Evolutionary conservation across 2,797 vertebrate genomes (phyloP).

Genomic region (Apodemus agrarius): DNA sequence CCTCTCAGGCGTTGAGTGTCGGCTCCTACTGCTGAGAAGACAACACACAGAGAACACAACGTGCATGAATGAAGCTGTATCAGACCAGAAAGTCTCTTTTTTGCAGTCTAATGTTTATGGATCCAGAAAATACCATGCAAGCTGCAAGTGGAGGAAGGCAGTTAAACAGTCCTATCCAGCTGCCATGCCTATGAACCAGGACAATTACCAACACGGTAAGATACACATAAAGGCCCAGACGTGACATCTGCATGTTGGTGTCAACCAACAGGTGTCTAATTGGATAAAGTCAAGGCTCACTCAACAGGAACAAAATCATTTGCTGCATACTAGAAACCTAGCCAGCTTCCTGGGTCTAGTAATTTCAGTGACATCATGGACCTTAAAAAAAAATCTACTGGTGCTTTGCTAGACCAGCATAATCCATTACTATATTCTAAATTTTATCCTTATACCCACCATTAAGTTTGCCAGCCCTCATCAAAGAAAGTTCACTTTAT

Average conservation of each 20-base stretch:
- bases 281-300: not conserved
- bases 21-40: not conserved
- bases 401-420: not conserved
- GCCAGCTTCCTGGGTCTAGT: not conserved
- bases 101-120: not conserved
- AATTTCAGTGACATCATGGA: not conserved
- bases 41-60: not conserved
- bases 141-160: not conserved
- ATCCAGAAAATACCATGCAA: not conserved
- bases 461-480: not conserved
- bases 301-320: not conserved
- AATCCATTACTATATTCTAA: not conserved
- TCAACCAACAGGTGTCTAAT: not conserved
- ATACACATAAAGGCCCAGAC: not conserved
- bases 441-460: not conserved
- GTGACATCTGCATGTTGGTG: not conserved
- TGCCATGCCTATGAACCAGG: not conserved
- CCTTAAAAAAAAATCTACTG: not conserved
- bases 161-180: not conserved
- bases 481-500: not conserved
- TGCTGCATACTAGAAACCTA: not conserved
- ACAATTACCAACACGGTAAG: too few relatives aligned
- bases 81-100: not conserved
- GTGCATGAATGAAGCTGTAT: not conserved
- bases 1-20: not conserved